phyloP scores from a whole-genome alignment of 2,113 vertebrate genomes.

The Anhinga anhinga region DNA sequence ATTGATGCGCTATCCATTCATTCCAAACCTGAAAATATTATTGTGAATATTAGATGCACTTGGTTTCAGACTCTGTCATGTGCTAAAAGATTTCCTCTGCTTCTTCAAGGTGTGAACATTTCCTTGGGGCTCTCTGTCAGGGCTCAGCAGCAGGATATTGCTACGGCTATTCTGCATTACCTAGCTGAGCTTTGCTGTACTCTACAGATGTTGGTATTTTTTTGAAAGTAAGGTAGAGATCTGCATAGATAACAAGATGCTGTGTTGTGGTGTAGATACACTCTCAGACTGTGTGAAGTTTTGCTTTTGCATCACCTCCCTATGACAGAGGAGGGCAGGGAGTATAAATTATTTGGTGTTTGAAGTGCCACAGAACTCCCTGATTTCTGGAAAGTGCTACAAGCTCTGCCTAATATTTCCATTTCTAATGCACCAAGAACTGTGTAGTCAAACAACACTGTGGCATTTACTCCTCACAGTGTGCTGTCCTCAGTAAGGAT shows the following conservation, averaged over 20 bases:
- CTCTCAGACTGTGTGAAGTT: neutral
- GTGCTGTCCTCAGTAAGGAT: neutral
- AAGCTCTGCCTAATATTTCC: neutral
- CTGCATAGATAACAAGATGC: neutral
- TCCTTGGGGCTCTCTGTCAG: neutral
- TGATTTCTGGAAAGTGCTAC: neutral
- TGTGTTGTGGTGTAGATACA: fast-evolving
- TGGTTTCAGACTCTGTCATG: neutral
- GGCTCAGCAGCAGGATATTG: neutral
- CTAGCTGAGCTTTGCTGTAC: neutral
- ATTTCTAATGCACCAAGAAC: neutral
- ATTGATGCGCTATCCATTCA: fast-evolving
- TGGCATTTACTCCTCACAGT: neutral
- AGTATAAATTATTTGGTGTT: neutral
- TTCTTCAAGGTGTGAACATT: neutral
- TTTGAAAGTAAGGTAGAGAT: neutral
- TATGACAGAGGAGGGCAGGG: neutral
- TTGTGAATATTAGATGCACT: too few species aligned
- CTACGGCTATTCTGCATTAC: fast-evolving
- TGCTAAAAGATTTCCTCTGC: neutral
- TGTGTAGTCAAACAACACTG: neutral
- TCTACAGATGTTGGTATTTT: neutral
- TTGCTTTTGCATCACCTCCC: neutral
- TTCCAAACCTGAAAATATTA: neutral
- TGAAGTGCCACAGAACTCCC: neutral